These are phyloP conservation scores for Paedocypris sp. DNA, from an alignment of 2,113 vertebrate genomes.

Conservation along the genomic window DNA sequence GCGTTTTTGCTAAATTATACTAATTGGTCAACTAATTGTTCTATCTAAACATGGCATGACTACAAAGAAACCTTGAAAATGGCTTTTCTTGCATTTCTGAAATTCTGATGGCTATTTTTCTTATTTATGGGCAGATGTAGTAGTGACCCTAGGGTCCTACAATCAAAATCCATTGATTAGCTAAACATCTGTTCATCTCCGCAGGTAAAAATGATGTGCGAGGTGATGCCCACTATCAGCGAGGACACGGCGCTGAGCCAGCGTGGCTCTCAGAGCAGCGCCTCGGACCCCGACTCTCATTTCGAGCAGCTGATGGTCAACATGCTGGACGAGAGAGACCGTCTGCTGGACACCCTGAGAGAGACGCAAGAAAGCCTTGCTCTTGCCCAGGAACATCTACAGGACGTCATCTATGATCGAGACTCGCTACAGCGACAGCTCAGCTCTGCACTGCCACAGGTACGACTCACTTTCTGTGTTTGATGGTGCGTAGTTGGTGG, in stretches of 20 bases:
- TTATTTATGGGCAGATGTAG: too few species aligned
- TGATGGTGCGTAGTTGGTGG: too few species aligned
- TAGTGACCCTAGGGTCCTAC: too few species aligned
- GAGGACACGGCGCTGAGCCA: slow-evolving; percentile 97
- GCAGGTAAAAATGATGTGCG: slow-evolving; percentile 92
- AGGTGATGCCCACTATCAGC: slow-evolving; percentile 99
- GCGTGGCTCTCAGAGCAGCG: slow-evolving; percentile 91
- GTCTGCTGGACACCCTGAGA: slow-evolving; percentile 90
- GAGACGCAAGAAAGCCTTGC: slow-evolving; percentile 97
- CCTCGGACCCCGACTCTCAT: slow-evolving; percentile 94
- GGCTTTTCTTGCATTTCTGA: too few species aligned
- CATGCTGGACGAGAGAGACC: slow-evolving; percentile 96
- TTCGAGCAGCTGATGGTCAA: slow-evolving; percentile 99
- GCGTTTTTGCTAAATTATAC: too few species aligned
- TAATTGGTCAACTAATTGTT: too few species aligned
- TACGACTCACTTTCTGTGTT: slow-evolving; percentile 47
- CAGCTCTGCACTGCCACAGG: slow-evolving; percentile 95
- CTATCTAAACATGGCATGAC: too few species aligned
- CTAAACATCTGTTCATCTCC: not conserved
- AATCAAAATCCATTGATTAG: too few species aligned
- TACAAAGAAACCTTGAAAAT: too few species aligned
- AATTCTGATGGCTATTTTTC: too few species aligned
- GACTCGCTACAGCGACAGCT: slow-evolving; percentile 95
- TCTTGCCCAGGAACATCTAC: slow-evolving; percentile 85
- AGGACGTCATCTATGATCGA: slow-evolving; percentile 94